Evolutionary conservation across 2,888 invertebrate species (phyloP), one percentile per base, ranked within the genome.

Genomic region (Netelia fuscicornis): DNA sequence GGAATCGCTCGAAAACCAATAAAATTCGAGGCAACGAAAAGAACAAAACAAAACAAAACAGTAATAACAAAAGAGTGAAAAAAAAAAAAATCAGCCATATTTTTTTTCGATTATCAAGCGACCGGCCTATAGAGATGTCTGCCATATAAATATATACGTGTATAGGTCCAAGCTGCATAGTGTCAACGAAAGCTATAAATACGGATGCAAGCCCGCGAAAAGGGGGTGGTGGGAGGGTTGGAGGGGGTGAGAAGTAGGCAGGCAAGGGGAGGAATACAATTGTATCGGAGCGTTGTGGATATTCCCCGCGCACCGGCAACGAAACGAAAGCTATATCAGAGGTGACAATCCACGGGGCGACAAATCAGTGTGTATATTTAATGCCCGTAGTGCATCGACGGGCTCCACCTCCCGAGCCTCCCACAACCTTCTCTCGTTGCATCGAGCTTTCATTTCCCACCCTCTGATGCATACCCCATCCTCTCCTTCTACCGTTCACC

Each of bases 301-400:
- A 65, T 52, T 37, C 79, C 67, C 23, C n/a, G 37, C 68, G 44
- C 70, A 83, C 80, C 72, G 65, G 89, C 90, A 90, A 91, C 91
- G 90, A 91, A 92, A 91, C 90, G 90, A 92, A 92, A 92, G 91
- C 91, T 91, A 92, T 92, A 92, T 92, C 91, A 91, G 91, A 91
- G 92, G 91, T 92, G 93, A 93, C 93, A 91, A 92, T 92, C 90
- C 91, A 91, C 91, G 91, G 91, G 89, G 90, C 91, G 92, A 92
- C 93, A 92, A 93, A 93, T 93, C 93, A 92, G 91, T 90, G 91
- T 93, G 92, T 91, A 93, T 93, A 93, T 93, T 93, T 93, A 93
- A 93, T 93, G 91, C 90, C 89, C 89, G 87, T 89, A 86, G 90
- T 84, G 87, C 81, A 83, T 86, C 86, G 88, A 74, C 83, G 83